Base-by-base conservation (phyloP, 2,113 vertebrate species). In the Myrmecophaga tridactyla region DNA sequence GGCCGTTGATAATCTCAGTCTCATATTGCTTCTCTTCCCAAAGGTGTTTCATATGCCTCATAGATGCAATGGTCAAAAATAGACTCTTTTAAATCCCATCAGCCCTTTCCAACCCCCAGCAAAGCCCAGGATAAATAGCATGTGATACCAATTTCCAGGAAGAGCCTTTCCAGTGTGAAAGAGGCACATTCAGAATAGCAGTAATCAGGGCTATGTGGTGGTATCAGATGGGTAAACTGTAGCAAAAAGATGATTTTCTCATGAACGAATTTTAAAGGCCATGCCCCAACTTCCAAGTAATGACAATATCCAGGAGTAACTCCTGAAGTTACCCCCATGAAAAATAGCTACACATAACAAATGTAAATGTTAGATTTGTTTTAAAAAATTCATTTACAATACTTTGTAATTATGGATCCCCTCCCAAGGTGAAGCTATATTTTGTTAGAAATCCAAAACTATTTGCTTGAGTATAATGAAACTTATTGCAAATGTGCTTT, bases 381-480 rank as follows among this genome's bases (percentile, higher is more conserved):
- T 92, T 92, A 65, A 76, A 92, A 89, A 65, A 65, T 63, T 51
- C 20, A 76, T 43, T 95, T 31, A 82, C 21, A 92, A 88, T 82
- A 12, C 39, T 90, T 94, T 94, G 62, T 96, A 93, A 92, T 72
- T 21, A 95, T 82, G 34, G 48, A 17, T 92, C 15, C 43, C 34
- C 86, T 3, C 34, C 86, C 4, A 72, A 94, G 63, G 92, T 77
- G 89, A 92, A 89, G 39, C 48, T 92, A 4, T 92, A 43, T 12
- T 31, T 95, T 96, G 67, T 78, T 88, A 20, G 36, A 78, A 95
- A 83, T 86, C 41, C 69, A 89, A 73, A 96, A 92, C 29, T 56
- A 70, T 92, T 96, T 95, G 51, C 70, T 92, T 94, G 62, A 82
- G 29, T 94, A 69, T 94, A 97, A 92, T 94, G 94, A 96, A 96